phyloP scores from a whole-genome alignment of 2,113 vertebrate species.

The Platysteira castanea region DNA sequence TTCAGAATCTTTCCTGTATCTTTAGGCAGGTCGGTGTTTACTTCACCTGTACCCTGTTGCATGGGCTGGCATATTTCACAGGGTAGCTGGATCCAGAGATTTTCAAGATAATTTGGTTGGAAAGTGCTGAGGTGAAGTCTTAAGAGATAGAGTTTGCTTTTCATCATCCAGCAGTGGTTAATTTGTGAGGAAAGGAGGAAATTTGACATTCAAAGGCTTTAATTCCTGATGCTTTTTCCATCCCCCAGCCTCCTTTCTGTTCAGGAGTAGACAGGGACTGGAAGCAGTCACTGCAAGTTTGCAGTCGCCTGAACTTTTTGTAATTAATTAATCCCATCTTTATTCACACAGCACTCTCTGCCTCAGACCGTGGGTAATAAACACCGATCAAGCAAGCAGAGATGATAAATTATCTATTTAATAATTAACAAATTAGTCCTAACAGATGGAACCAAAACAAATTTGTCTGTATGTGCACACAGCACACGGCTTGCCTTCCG shows the following conservation, averaged over 20 bases:
- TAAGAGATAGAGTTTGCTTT: not conserved
- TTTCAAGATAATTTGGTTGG: not conserved
- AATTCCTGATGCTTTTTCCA: not conserved
- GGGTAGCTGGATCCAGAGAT: not conserved
- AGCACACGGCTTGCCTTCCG: not conserved
- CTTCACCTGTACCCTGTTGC: not conserved
- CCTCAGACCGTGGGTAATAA: slow-evolving; percentile 69
- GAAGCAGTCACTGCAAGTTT: not conserved
- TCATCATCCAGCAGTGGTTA: not conserved
- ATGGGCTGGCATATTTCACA: not conserved
- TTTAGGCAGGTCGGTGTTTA: not conserved
- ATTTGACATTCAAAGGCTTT: not conserved
- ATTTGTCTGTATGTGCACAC: slow-evolving; percentile 40
- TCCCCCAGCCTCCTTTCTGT: not conserved
- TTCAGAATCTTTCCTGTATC: not conserved
- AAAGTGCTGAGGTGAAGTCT: not conserved
- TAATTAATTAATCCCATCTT: slow-evolving; percentile 73
- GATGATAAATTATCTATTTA: slow-evolving; percentile 73
- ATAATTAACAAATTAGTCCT: slow-evolving; percentile 77
- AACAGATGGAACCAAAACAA: slow-evolving; percentile 73
- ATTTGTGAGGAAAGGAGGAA: not conserved
- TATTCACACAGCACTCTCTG: slow-evolving; percentile 56
- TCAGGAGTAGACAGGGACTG: not conserved
- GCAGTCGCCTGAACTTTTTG: slow-evolving; percentile 45
- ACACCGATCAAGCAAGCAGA: slow-evolving; percentile 63